These are phyloP conservation scores for Cantharis flavilabris DNA, from an alignment of 2,888 invertebrate species.

Conservation along the genomic window DNA sequence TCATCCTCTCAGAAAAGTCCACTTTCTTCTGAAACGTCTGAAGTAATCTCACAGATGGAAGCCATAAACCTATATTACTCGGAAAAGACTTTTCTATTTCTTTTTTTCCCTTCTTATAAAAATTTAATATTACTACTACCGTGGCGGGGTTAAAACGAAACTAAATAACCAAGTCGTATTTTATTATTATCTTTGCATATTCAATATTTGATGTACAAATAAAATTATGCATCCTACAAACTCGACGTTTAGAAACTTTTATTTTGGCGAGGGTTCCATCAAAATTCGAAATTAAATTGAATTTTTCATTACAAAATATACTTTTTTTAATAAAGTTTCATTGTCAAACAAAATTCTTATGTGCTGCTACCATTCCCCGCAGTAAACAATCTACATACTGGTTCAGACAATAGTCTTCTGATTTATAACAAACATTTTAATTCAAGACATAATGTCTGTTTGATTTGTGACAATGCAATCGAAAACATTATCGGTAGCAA, in stretches of 20 bases:
- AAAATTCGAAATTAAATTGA: neutral
- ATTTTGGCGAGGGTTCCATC: neutral
- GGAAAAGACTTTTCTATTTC: slow-evolving; percentile 57
- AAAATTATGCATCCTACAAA: slow-evolving; percentile 20
- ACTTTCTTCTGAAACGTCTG: slow-evolving; percentile 56
- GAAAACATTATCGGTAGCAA: slow-evolving; percentile 53
- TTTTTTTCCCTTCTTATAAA: slow-evolving; percentile 56
- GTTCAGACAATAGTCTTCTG: slow-evolving; percentile 54
- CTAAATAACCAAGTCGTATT: slow-evolving; percentile 40
- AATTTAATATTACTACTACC: slow-evolving; percentile 57
- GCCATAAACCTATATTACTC: slow-evolving; percentile 58
- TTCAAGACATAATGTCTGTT: slow-evolving; percentile 56
- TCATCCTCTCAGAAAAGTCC: slow-evolving; percentile 52
- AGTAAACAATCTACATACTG: slow-evolving; percentile 52
- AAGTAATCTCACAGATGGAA: slow-evolving; percentile 59
- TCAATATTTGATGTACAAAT: slow-evolving; percentile 28
- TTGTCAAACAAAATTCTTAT: neutral
- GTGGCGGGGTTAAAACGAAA: slow-evolving; percentile 36
- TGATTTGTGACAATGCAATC: slow-evolving; percentile 56
- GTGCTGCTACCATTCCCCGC: slow-evolving; percentile 15
- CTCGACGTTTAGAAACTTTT: neutral
- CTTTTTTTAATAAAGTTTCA: neutral
- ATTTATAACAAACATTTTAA: slow-evolving; percentile 55
- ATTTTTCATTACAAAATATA: neutral
- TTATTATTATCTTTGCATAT: slow-evolving; percentile 38